These are phyloP conservation scores for Neofelis nebulosa DNA, from an alignment of 2,113 vertebrate species.

Conservation along the genomic window DNA sequence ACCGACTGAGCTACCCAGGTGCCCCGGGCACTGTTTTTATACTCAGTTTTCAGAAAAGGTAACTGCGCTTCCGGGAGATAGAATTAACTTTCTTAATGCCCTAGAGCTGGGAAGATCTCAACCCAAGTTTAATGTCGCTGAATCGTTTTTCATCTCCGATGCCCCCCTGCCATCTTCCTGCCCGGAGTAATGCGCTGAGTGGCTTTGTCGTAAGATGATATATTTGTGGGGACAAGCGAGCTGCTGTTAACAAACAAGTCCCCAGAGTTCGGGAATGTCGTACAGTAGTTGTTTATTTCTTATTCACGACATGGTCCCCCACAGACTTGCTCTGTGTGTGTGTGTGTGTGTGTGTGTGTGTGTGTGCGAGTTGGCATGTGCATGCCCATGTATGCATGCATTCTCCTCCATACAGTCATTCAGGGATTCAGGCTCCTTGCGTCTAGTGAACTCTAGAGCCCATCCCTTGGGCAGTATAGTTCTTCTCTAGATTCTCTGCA, in stretches of 20 bases:
- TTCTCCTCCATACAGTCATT: neutral
- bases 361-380: too few relatives aligned
- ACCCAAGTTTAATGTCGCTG: neutral
- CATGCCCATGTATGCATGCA: fast-evolving
- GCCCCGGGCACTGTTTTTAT: neutral
- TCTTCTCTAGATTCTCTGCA: neutral
- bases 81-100: neutral
- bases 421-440: neutral
- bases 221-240: neutral
- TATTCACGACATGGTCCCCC: neutral
- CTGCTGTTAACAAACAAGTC: neutral
- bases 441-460: neutral
- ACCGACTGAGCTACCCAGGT: too few relatives aligned
- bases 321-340: neutral
- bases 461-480: too few relatives aligned
- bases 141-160: neutral
- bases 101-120: neutral
- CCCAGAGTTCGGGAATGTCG: neutral
- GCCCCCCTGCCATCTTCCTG: neutral
- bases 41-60: neutral
- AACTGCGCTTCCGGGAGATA: neutral
- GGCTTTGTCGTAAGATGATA: neutral
- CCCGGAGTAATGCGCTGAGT: neutral
- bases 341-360: neutral
- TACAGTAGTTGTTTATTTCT: neutral